Base-by-base conservation (phyloP, 92 coral and sea anemone species). In the Heteractis magnifica region DNA sequence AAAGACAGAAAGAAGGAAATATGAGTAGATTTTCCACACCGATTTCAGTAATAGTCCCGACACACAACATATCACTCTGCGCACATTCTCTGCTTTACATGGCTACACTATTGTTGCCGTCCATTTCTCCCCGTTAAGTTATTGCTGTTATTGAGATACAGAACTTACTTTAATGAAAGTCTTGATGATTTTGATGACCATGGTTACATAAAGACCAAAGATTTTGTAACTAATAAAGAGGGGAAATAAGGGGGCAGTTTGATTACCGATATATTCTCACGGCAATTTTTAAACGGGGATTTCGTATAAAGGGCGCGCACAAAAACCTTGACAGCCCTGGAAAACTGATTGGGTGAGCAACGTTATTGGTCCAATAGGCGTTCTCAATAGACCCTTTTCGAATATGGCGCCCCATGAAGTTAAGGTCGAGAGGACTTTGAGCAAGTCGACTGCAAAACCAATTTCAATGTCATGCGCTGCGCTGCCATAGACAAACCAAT, bases 111-210 rank as follows among this genome's bases (percentile, higher is more conserved):
- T 56, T 18, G 16, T 4, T 4, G 15, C 62, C 62, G 15, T 11
- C 62, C 13, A 12, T 14, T 56, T 56, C 16, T 9, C 15, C 7
- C 5, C 13, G 4, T 56, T 11, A 18, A 56, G 16, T 56, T 11
- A 53, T 55, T 55, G 59, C 59, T 55, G 59, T 55, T 13, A 7
- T 13, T 44, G 21, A 15, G 6, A 8, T 14, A 48, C 41, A 6
- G 4, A 4, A 87, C 90, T 81, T 82, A 87, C 90, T 58, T 86
- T 76, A 9, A 87, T 53, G 23, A 87, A 87, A 4, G 90, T 87
- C 90, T 52, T 70, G 74, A 87, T 87, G 70, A 87, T 87, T 62
- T 81, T 87, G 78, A 76, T 65, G 48, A 87, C 84, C 90, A 87
- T 87, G 4, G 90, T 87, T 0, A 87, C 77, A 55, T 87, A 87